These are phyloP conservation scores for Tretioscincus oriximinensis DNA, from an alignment of 2,113 vertebrate species.

Conservation along the genomic window DNA sequence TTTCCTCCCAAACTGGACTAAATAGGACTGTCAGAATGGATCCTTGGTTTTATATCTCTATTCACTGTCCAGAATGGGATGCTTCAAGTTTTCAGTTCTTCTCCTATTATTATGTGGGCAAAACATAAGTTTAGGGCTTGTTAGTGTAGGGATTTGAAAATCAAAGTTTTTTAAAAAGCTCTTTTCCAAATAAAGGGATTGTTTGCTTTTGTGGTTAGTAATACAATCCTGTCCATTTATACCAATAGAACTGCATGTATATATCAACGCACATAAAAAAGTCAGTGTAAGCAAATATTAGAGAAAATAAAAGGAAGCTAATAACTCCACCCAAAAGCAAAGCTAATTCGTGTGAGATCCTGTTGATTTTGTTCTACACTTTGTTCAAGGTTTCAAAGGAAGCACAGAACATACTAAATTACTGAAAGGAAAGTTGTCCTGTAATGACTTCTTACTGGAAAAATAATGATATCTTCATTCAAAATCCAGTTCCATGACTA, in stretches of 20 bases:
- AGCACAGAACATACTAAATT: constrained; percentile 11
- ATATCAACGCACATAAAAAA: constrained; percentile 1
- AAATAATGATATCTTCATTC: not conserved
- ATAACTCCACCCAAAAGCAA: constrained; percentile 32
- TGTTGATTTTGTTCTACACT: constrained; percentile 16
- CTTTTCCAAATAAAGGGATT: not conserved
- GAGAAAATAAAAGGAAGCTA: constrained; percentile 26
- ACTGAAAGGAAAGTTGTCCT: not conserved
- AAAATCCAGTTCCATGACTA: constrained; percentile 6
- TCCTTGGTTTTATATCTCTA: no score
- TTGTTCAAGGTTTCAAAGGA: constrained; percentile 15
- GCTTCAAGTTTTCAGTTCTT: no score
- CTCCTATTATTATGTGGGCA: not conserved
- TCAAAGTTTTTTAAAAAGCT: not conserved
- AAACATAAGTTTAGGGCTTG: not conserved
- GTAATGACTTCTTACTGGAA: constrained; percentile 3
- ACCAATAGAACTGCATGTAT: constrained; percentile 9
- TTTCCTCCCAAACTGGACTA: no score
- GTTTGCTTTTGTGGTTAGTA: constrained; percentile 12
- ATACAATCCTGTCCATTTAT: constrained; percentile 7
- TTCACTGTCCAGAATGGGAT: no score
- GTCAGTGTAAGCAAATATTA: constrained; percentile 37
- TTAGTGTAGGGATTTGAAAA: constrained; percentile 16
- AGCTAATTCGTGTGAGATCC: constrained; percentile 11
- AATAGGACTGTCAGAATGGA: no score